Percentiles rank a stretch among this genome's conserved stretches.
These are phyloP conservation scores for Adrianichthys oophorus DNA, from an alignment of 2,797 vertebrate species.

Conservation along the genomic window DNA sequence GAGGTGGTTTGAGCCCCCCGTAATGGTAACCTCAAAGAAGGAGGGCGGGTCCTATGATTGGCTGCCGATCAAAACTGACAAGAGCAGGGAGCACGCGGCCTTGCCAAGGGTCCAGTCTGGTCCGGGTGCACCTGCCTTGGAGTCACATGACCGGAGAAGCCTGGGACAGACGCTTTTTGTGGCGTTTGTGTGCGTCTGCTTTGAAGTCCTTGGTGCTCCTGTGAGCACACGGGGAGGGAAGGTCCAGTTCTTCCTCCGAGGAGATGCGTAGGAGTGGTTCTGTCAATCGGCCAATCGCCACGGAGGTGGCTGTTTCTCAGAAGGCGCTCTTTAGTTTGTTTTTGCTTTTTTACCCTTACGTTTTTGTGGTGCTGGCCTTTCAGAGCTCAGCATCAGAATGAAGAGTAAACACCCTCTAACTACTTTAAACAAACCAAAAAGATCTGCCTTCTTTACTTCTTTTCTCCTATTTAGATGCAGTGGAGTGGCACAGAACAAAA, in stretches of 20 bases:
- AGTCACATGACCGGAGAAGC: constrained; percentile 72
- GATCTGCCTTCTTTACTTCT: too few species aligned
- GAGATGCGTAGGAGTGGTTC: constrained; percentile 51
- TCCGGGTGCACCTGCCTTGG: constrained; percentile 71
- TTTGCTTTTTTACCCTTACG: constrained; percentile 28
- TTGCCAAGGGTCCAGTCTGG: constrained; percentile 66
- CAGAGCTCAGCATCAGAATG: too few species aligned
- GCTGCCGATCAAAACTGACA: constrained; percentile 64
- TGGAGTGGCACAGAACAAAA: too few species aligned
- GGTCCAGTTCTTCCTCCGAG: constrained; percentile 51
- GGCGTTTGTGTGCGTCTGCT: constrained; percentile 56
- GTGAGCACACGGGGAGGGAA: constrained; percentile 49
- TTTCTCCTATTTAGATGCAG: too few species aligned
- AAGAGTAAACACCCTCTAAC: too few species aligned
- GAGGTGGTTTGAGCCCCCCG: constrained; percentile 51
- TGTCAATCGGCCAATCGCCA: constrained; percentile 42
- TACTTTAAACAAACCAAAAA: too few species aligned
- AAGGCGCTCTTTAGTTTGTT: constrained; percentile 45
- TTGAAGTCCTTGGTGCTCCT: constrained; percentile 64
- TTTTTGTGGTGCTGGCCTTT: constrained; percentile 28
- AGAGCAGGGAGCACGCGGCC: constrained; percentile 39
- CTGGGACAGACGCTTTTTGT: constrained; percentile 65
- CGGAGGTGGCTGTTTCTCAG: constrained; percentile 39
- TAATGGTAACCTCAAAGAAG: constrained; percentile 49
- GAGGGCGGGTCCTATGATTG: constrained; percentile 58